phyloP scores from a whole-genome alignment of 2,888 invertebrate species.

The Oligia strigilis region DNA sequence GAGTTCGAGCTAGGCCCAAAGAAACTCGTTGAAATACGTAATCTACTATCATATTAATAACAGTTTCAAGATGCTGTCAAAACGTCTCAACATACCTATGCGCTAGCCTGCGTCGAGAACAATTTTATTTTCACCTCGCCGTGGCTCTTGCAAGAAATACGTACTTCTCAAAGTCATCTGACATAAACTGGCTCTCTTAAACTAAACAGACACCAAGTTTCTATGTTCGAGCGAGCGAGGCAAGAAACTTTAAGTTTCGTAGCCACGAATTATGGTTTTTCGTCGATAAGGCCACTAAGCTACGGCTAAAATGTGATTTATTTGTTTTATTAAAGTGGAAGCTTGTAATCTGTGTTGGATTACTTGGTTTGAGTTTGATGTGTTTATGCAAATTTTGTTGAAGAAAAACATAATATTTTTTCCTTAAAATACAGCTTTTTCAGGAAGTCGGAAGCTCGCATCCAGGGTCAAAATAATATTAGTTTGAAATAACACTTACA shows the following conservation, averaged over 20 bases:
- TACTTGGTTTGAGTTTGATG: constrained; percentile 50
- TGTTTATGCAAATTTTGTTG: constrained; percentile 31
- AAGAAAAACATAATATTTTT: background rate
- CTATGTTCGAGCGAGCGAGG: constrained; percentile 69
- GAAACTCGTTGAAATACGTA: constrained; percentile 26
- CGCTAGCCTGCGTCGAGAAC: constrained; percentile 34
- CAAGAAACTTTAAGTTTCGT: constrained; percentile 76
- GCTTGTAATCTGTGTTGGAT: constrained; percentile 62
- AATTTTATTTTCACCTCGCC: constrained; percentile 73
- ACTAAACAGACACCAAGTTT: constrained; percentile 84
- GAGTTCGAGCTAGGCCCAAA: background rate
- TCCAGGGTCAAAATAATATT: background rate
- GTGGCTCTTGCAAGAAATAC: constrained; percentile 73
- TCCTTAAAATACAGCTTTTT: background rate
- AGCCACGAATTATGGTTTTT: constrained; percentile 67
- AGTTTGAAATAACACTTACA: background rate
- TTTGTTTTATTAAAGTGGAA: constrained; percentile 57
- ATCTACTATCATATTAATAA: constrained; percentile 20
- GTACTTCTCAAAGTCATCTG: constrained; percentile 82
- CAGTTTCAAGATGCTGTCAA: constrained; percentile 52
- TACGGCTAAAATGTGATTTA: constrained; percentile 63
- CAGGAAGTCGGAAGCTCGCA: background rate
- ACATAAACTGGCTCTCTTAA: constrained; percentile 82
- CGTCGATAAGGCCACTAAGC: constrained; percentile 66
- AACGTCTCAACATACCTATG: constrained; percentile 44